Conservation (phyloP, 2,797 vertebrate genomes). For the Podarcis siculus region DNA sequence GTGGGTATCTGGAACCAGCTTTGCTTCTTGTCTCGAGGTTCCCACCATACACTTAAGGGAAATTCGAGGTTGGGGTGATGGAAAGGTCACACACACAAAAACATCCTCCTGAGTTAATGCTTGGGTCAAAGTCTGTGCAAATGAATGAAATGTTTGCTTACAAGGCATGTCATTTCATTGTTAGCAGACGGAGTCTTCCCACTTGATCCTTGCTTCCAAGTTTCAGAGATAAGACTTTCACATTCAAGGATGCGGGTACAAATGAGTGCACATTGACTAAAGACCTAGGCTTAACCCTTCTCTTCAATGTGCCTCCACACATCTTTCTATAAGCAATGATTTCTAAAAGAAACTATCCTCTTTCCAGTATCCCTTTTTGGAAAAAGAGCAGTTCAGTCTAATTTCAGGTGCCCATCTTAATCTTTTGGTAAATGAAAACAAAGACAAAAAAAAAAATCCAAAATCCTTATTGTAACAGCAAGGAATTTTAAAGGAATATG, state of each 20-base stretch:
- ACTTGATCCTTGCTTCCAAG: background rate
- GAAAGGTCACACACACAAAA: background rate
- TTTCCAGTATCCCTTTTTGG: background rate
- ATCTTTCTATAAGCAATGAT: background rate
- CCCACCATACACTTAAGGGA: background rate
- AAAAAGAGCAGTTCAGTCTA: background rate
- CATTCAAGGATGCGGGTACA: background rate
- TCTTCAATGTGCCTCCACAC: background rate
- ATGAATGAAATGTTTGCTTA: conserved; percentile 10
- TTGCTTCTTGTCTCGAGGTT: background rate
- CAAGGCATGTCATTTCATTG: background rate
- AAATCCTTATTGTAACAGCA: no score
- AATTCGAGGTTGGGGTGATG: background rate
- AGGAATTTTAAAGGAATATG: background rate
- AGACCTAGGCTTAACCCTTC: background rate
- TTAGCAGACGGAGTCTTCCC: background rate
- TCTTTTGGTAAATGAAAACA: background rate
- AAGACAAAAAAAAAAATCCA: background rate
- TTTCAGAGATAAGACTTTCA: background rate
- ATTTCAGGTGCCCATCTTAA: background rate
- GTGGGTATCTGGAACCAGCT: background rate
- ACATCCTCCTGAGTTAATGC: background rate
- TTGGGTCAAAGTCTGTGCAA: background rate
- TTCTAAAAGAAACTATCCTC: background rate
- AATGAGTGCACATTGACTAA: background rate